phyloP scores from a whole-genome alignment of 2,888 invertebrate genomes.

The Seira ritae region DNA sequence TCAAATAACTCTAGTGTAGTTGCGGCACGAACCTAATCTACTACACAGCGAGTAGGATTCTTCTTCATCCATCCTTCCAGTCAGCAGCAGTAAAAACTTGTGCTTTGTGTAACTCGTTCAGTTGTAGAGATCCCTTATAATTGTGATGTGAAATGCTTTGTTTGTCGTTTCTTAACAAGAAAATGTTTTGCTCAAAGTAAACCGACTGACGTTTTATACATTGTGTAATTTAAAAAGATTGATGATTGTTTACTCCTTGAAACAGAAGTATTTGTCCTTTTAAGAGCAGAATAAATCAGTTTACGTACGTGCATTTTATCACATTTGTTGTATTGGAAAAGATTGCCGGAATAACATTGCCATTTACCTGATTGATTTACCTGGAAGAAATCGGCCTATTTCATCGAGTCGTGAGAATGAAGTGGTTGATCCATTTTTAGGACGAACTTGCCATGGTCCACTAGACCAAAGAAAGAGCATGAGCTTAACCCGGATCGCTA shows the following conservation, averaged over 20 bases:
- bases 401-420: constrained; percentile 4
- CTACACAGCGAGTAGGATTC: no score
- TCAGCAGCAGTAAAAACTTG: no score
- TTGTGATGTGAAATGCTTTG: neutral
- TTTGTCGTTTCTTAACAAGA: neutral
- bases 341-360: constrained; percentile 45
- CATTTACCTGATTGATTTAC: constrained; percentile 63
- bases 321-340: constrained; percentile 7
- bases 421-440: no score
- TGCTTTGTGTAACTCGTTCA: no score
- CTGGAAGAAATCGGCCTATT: constrained; percentile 38
- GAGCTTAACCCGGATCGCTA: constrained; percentile 61
- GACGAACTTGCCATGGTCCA: neutral
- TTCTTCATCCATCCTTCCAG: no score
- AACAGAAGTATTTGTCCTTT: neutral
- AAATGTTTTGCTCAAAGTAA: neutral
- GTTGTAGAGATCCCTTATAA: no score
- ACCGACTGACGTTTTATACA: neutral
- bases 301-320: constrained; percentile 25
- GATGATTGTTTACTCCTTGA: neutral
- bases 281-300: constrained; percentile 14
- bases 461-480: constrained; percentile 45
- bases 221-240: neutral
- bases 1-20: no score
- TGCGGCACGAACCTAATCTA: no score